Base-by-base conservation (phyloP, 2,113 vertebrate species). In the Chloropsis hardwickii region DNA sequence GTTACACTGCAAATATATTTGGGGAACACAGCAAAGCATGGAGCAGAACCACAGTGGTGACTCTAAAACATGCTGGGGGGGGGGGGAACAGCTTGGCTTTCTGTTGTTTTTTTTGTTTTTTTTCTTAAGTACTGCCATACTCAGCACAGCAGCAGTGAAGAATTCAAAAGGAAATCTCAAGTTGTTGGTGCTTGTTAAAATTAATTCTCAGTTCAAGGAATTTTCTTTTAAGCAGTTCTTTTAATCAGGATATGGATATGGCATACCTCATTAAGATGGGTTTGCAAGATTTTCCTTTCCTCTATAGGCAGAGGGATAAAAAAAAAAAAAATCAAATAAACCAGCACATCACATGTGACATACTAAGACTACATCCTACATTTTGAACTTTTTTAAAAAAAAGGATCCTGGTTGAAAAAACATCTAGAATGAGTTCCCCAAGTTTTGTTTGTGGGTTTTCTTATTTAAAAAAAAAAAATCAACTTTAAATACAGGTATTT, bases 191-290 rank as follows among this genome's bases (percentile, higher is more conserved):
- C 81, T 73, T 47, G 54, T 42, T 74, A 71, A 81, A 84, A 90
- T 71, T 64, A 70, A 28, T 86, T 79, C 77, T 94, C 84, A 79
- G 61, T 47, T 77, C 51, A 64, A 85, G 12, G 37, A 24, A 35
- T 94, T 76, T 72, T 88, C 89, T 90, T 94, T 67, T 27, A 88
- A 88, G 76, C 20, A 86, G 35, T 48, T 70, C 9, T 91, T 88
- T 90, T 84, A 82, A 94, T 86, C 72, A 77, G 71, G 78, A 90
- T 14, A 69, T 7, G 47, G 71, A 78, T 28, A 79, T 6, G 48
- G 48, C 69, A 84, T 37, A 87, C 48, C 78, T 89, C 20, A 6
- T 61, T 82, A 76, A 42, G 66, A 66, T 57, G 60, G 31, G 24
- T 31, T 88, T 47, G 67, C 18, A 86, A 88, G 54, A 10, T 40